A percentile compares a stretch with the other conserved stretches of the same genome.
phyloP scores from a whole-genome alignment of 2,888 invertebrate species.

The Ligdia adustata region DNA sequence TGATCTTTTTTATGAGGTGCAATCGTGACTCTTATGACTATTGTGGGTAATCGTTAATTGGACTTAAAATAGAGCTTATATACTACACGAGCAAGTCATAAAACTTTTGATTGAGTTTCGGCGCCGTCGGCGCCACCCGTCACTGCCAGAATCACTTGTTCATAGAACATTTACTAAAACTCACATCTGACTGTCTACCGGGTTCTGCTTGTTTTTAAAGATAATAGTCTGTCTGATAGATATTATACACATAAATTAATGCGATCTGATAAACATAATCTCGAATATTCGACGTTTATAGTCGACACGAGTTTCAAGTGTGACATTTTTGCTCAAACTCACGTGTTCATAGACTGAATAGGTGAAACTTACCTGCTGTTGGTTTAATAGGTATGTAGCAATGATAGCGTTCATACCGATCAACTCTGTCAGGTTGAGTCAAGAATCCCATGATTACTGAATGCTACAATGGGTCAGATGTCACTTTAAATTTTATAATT shows the following conservation, averaged over 20 bases:
- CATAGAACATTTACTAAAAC: conserved; percentile 21
- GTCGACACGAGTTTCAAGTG: conserved; percentile 5
- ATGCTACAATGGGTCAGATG: too few relatives aligned
- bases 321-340: conserved; percentile 5
- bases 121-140: conserved; percentile 19
- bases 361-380: too few relatives aligned
- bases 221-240: conserved; percentile 10
- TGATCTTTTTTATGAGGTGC: conserved; percentile 12
- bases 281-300: conserved; percentile 20
- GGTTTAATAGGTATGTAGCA: too few relatives aligned
- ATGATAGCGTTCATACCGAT: too few relatives aligned
- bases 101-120: conserved; percentile 24
- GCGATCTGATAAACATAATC: conserved; percentile 19
- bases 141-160: conserved; percentile 7
- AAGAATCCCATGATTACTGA: too few relatives aligned
- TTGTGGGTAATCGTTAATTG: conserved; percentile 16
- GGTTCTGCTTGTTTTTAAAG: conserved; percentile 12
- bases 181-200: conserved; percentile 17
- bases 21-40: conserved; percentile 8
- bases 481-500: too few relatives aligned
- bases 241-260: conserved; percentile 17
- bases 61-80: conserved; percentile 16
- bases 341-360: not conserved
- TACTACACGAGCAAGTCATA: conserved; percentile 14
- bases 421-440: too few relatives aligned